Percentiles rank a stretch among this genome's conserved stretches.
Evolutionary conservation across 2,113 vertebrate species (phyloP).

Genomic region (Engraulis encrasicolus): DNA sequence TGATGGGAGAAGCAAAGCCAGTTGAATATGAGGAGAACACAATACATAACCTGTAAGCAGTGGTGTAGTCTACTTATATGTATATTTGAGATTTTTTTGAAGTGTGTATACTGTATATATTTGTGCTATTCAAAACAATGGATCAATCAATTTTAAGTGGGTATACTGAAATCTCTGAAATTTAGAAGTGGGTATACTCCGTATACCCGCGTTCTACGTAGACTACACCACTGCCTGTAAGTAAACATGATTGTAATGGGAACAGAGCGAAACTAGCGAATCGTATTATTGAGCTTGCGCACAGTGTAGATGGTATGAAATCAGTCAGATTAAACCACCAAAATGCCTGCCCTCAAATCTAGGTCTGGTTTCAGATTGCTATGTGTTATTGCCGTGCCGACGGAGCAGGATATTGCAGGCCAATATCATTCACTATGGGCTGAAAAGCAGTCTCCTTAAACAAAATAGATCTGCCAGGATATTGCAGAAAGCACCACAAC

Average conservation of each 20-base stretch:
- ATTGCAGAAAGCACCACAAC: conserved; percentile 22
- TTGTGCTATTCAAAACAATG: no score
- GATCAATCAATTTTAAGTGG: no score
- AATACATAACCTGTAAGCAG: neutral
- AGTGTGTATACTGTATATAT: no score
- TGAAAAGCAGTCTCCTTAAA: neutral
- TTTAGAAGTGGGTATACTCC: no score
- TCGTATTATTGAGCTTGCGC: neutral
- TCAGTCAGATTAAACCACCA: neutral
- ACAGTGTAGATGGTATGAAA: neutral
- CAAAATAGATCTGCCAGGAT: conserved; percentile 24
- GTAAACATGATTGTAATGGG: neutral
- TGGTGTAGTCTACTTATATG: no score
- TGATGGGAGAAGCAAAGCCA: neutral
- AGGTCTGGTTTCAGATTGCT: neutral
- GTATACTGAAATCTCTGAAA: no score
- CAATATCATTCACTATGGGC: neutral
- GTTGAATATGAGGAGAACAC: neutral
- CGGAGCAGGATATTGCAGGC: neutral
- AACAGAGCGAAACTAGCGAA: neutral
- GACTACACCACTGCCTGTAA: no score
- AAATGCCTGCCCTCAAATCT: neutral
- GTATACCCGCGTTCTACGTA: no score
- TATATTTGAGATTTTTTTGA: no score
- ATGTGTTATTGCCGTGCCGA: neutral